These are phyloP conservation scores for Apostichopus japonicus DNA, from an alignment of 35 echinoderm and acorn worm genomes.

Conservation along the genomic window DNA sequence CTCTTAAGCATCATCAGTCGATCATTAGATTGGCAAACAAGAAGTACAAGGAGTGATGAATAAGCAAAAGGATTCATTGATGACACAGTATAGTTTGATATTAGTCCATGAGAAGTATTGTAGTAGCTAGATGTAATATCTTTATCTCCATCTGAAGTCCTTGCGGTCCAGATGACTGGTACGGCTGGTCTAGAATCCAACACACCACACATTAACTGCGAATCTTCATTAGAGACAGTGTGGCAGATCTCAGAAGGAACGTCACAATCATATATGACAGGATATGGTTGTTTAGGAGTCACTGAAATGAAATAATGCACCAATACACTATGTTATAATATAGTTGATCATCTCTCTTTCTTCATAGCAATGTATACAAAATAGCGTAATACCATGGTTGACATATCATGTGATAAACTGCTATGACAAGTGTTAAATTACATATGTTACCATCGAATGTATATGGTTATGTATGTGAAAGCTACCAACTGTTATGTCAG, in stretches of 20 bases:
- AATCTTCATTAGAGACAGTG: background rate
- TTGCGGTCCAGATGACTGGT: background rate
- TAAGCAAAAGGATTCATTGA: background rate
- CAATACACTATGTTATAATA: too few relatives aligned
- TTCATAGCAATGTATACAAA: too few relatives aligned
- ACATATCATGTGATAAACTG: too few relatives aligned
- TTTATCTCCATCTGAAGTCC: background rate
- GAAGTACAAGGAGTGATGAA: background rate
- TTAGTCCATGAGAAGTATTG: background rate
- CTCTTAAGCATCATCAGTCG: background rate
- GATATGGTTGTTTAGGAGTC: background rate
- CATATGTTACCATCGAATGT: too few relatives aligned
- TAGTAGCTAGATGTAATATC: background rate
- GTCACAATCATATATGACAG: background rate
- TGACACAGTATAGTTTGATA: background rate
- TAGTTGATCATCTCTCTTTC: too few relatives aligned
- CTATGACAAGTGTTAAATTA: too few relatives aligned
- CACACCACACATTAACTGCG: background rate
- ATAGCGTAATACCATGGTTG: too few relatives aligned
- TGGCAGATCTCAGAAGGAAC: background rate
- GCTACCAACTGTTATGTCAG: too few relatives aligned
- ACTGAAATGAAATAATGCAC: background rate
- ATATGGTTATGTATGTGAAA: too few relatives aligned
- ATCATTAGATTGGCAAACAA: slow-evolving; percentile 4
- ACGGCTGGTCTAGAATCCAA: background rate